These are phyloP conservation scores for Camptogramma bilineatum DNA, from an alignment of 2,888 invertebrate genomes.

Conservation along the genomic window DNA sequence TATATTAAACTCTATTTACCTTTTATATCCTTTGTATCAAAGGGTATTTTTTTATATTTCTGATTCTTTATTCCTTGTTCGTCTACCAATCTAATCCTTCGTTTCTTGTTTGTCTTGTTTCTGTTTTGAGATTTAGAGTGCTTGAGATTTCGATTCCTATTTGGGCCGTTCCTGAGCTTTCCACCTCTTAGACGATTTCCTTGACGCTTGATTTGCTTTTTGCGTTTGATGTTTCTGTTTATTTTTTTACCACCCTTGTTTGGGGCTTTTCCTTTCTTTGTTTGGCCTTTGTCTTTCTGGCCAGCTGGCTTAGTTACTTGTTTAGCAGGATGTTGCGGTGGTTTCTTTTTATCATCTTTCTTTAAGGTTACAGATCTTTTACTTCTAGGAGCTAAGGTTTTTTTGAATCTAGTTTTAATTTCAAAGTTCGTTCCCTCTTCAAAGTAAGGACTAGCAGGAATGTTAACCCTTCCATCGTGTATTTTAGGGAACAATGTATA, in stretches of 20 bases:
- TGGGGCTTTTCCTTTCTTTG: not conserved
- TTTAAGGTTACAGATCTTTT: constrained; percentile 49
- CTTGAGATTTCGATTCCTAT: constrained; percentile 8
- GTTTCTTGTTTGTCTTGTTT: not conserved
- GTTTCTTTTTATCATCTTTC: constrained; percentile 11
- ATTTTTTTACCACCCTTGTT: constrained; percentile 5
- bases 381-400: constrained; percentile 50
- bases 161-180: constrained; percentile 4
- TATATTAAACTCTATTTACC: constrained; percentile 27
- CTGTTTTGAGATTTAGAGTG: not conserved
- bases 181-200: constrained; percentile 1
- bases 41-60: constrained; percentile 10
- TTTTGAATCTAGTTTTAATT: constrained; percentile 60
- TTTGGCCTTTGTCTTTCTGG: not conserved
- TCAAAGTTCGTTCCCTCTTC: constrained; percentile 45
- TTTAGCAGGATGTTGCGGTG: not conserved
- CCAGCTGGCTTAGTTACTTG: not conserved
- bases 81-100: constrained; percentile 7
- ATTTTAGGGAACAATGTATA: constrained; percentile 60
- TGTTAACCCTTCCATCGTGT: constrained; percentile 23
- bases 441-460: constrained; percentile 62
- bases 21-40: constrained; percentile 18
- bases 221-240: constrained; percentile 3
- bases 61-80: constrained; percentile 4
- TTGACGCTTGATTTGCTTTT: not conserved